A percentile compares a stretch with the other conserved stretches of the same genome.
These are phyloP conservation scores for Bruchidius siliquastri DNA, from an alignment of 2,888 invertebrate species.

Conservation along the genomic window DNA sequence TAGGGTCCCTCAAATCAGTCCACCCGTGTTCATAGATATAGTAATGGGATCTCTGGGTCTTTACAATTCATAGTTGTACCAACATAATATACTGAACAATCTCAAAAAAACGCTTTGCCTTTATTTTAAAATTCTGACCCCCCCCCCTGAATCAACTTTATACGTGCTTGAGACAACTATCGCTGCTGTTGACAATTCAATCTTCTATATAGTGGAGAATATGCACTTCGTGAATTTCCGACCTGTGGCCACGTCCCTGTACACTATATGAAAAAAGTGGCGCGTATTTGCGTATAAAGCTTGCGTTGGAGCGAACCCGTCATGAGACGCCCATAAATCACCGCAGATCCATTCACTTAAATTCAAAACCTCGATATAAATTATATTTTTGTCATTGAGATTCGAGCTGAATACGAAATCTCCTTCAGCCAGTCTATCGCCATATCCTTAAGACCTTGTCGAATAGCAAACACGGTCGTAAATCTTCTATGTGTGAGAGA, in stretches of 20 bases:
- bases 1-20: too few relatives aligned
- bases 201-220: too few relatives aligned
- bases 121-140: too few relatives aligned
- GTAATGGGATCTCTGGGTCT: too few relatives aligned
- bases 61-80: too few relatives aligned
- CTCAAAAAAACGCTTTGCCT: too few relatives aligned
- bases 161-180: too few relatives aligned
- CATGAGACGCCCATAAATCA: conserved; percentile 27
- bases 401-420: conserved; percentile 35
- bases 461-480: conserved; percentile 33
- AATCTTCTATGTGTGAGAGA: conserved; percentile 21
- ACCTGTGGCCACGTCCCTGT: not conserved
- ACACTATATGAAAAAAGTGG: not conserved
- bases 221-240: not conserved
- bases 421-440: conserved; percentile 28
- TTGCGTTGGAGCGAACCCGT: conserved; percentile 2
- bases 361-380: conserved; percentile 38
- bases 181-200: too few relatives aligned
- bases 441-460: conserved; percentile 39
- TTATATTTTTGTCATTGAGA: conserved; percentile 37
- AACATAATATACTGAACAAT: too few relatives aligned
- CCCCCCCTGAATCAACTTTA: too few relatives aligned
- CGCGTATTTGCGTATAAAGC: not conserved
- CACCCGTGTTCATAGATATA: too few relatives aligned
- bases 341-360: conserved; percentile 28